Conservation (phyloP, 2,113 vertebrate species). For the Ploceus nigricollis region DNA sequence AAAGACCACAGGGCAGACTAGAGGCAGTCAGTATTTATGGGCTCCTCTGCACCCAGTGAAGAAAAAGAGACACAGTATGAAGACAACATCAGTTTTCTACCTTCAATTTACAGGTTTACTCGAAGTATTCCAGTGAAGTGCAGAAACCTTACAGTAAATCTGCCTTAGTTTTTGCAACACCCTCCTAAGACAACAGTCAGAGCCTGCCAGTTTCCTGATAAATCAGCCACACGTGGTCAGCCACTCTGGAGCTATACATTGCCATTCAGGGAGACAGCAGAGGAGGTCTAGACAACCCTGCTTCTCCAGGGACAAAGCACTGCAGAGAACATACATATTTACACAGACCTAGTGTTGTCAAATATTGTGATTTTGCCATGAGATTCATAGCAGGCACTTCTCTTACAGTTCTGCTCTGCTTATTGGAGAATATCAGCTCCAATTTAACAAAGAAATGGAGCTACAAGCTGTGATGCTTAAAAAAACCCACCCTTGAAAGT, state of each 20-base stretch:
- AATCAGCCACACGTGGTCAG: background rate
- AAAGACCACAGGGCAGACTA: background rate
- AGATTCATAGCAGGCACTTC: background rate
- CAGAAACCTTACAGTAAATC: background rate
- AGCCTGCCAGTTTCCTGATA: background rate
- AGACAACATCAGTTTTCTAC: background rate
- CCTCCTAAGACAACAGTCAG: background rate
- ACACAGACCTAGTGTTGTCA: background rate
- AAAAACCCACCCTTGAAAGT: background rate
- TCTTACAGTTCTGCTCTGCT: background rate
- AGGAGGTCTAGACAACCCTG: background rate
- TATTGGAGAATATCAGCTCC: background rate
- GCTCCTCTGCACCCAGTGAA: background rate
- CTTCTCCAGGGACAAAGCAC: background rate
- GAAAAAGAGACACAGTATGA: background rate
- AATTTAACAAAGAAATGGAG: background rate
- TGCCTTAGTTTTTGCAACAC: background rate
- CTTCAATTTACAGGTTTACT: background rate
- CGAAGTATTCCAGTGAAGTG: background rate
- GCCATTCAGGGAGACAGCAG: background rate
- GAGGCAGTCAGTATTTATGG: background rate
- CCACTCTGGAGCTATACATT: background rate
- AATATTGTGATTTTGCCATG: background rate
- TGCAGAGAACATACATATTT: background rate
- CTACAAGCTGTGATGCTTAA: constrained; percentile 13